A percentile compares a stretch with the other conserved stretches of the same genome.
Conservation (phyloP, 2,113 vertebrate genomes). For the Pseudopodoces humilis region DNA sequence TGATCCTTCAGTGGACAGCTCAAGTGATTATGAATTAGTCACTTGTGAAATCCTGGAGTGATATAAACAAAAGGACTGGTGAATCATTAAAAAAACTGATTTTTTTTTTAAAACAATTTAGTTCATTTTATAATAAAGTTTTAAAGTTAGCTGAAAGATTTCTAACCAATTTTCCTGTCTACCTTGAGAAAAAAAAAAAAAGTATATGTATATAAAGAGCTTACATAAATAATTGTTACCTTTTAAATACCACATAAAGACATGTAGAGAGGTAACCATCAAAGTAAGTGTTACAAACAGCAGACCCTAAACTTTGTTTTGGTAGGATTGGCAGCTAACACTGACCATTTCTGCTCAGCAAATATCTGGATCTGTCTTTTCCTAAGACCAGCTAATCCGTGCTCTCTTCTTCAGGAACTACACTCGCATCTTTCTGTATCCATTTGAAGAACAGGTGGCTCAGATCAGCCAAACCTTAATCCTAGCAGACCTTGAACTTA, state of each 20-base stretch:
- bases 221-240: neutral
- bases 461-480: slow-evolving; percentile 58
- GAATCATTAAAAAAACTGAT: neutral
- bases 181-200: neutral
- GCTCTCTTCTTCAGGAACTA: neutral
- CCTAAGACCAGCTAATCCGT: slow-evolving; percentile 18
- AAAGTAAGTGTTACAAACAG: neutral
- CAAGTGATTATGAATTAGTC: slow-evolving; percentile 8
- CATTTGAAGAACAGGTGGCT: slow-evolving; percentile 54
- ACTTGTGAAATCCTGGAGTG: slow-evolving; percentile 1
- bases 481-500: slow-evolving; percentile 53
- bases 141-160: neutral
- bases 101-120: neutral
- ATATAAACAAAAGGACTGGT: neutral
- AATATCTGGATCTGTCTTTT: slow-evolving; percentile 24
- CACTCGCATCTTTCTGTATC: slow-evolving; percentile 30
- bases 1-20: slow-evolving; percentile 21
- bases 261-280: neutral
- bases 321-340: slow-evolving; percentile 6
- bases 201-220: neutral
- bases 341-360: slow-evolving; percentile 17
- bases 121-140: neutral
- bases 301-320: slow-evolving; percentile 8
- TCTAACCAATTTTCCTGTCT: neutral
- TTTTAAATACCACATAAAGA: neutral